These are phyloP conservation scores for Theonella swinhoei DNA, from an alignment of 37 sponge, comb jelly and placozoan genomes.

Conservation along the genomic window DNA sequence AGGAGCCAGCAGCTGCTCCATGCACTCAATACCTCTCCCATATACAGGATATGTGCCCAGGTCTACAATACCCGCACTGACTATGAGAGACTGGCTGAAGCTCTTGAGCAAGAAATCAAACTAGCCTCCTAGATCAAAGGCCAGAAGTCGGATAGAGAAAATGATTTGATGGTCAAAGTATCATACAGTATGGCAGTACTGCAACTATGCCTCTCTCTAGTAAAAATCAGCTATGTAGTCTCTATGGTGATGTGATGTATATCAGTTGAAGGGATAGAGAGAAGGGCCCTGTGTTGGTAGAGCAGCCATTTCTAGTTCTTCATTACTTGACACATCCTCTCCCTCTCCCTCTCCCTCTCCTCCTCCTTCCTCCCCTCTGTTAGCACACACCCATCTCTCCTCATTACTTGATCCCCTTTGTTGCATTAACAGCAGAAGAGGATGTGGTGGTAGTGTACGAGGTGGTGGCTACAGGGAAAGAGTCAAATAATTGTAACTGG, in stretches of 20 bases:
- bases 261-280: no score
- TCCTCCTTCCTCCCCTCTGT: slow-evolving; percentile 1
- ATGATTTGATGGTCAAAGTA: no score
- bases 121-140: background rate
- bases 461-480: no score
- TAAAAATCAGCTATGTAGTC: no score
- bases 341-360: background rate
- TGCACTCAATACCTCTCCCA: background rate
- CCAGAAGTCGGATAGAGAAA: background rate
- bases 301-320: background rate
- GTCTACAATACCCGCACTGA: slow-evolving; percentile 45
- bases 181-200: no score
- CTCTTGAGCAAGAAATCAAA: background rate
- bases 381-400: background rate
- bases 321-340: background rate
- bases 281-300: background rate
- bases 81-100: slow-evolving; percentile 40
- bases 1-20: background rate
- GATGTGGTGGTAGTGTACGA: no score
- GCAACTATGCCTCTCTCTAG: no score
- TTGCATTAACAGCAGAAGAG: no score
- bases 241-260: no score
- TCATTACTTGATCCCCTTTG: no score
- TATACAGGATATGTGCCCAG: slow-evolving; percentile 4
- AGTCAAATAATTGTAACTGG: no score